Conservation (phyloP, 2,888 invertebrate genomes). For the Ceratothoa steindachneri region DNA sequence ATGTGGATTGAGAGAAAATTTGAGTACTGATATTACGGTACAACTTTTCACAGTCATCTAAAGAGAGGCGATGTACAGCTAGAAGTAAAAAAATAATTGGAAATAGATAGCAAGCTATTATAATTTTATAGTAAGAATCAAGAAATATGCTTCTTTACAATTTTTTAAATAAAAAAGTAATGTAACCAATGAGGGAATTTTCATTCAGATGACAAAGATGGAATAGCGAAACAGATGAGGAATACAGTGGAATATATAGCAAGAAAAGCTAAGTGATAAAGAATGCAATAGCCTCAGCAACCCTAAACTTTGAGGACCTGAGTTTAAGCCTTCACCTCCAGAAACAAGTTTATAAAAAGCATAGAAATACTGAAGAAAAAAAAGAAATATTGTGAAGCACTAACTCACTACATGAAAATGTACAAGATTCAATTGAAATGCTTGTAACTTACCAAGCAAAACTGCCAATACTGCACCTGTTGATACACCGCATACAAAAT, state of each 20-base stretch:
- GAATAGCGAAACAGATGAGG: background rate
- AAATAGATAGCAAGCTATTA: background rate
- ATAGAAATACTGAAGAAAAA: no score
- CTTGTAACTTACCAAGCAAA: conserved; percentile 65
- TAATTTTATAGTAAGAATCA: background rate
- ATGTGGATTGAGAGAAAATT: conserved; percentile 41
- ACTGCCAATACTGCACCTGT: conserved; percentile 77
- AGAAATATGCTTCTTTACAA: background rate
- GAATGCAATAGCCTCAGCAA: no score
- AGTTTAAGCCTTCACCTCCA: no score
- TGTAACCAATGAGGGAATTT: no score
- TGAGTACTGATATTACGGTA: conserved; percentile 40
- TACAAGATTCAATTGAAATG: no score
- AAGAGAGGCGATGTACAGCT: conserved; percentile 54
- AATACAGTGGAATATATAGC: no score
- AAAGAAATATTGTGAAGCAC: no score
- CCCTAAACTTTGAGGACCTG: no score
- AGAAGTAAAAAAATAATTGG: conserved; percentile 15
- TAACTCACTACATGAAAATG: no score
- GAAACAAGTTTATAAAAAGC: no score
- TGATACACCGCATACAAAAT: conserved; percentile 78
- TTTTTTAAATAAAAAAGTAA: background rate
- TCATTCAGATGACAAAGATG: background rate
- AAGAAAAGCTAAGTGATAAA: no score
- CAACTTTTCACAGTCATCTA: conserved; percentile 34